Conservation (phyloP, 2,888 invertebrate species). For the Mythimna pallens region DNA sequence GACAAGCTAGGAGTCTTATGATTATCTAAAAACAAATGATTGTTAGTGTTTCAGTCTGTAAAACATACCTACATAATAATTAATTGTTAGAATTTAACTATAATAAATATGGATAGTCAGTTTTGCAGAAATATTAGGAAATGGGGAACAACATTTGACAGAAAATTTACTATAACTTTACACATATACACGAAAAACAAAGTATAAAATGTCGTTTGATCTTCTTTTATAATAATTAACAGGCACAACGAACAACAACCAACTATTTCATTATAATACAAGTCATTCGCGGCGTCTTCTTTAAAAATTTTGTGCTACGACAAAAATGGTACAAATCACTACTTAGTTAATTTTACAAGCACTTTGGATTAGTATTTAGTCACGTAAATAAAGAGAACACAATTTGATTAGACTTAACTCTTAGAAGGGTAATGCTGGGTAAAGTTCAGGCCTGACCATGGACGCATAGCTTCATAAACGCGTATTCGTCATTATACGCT, state of each 20-base stretch:
- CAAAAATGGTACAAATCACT: conserved; percentile 21
- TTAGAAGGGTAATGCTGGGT: background rate
- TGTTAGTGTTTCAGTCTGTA: conserved; percentile 81
- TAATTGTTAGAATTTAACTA: conserved; percentile 52
- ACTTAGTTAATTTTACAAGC: conserved; percentile 59
- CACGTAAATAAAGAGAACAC: conserved; percentile 35
- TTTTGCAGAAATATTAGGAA: conserved; percentile 28
- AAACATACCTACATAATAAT: conserved; percentile 70
- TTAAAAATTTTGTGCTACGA: conserved; percentile 49
- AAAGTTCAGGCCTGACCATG: background rate
- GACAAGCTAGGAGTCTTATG: conserved; percentile 30
- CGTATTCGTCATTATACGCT: too few relatives aligned
- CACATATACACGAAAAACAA: conserved; percentile 5
- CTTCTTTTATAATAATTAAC: background rate
- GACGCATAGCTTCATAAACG: too few relatives aligned
- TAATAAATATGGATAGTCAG: conserved; percentile 42
- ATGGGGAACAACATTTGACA: conserved; percentile 16
- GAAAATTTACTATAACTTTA: background rate
- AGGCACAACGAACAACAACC: conserved; percentile 40
- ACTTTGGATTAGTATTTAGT: conserved; percentile 66
- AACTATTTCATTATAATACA: conserved; percentile 18
- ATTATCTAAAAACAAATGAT: conserved; percentile 57
- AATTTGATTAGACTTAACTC: background rate
- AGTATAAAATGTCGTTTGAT: conserved; percentile 29
- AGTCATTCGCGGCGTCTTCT: conserved; percentile 22